A percentile compares a stretch with the other conserved stretches of the same genome.
phyloP scores from a whole-genome alignment of 2,797 vertebrate genomes.

The Stomatorhinus walkeri region DNA sequence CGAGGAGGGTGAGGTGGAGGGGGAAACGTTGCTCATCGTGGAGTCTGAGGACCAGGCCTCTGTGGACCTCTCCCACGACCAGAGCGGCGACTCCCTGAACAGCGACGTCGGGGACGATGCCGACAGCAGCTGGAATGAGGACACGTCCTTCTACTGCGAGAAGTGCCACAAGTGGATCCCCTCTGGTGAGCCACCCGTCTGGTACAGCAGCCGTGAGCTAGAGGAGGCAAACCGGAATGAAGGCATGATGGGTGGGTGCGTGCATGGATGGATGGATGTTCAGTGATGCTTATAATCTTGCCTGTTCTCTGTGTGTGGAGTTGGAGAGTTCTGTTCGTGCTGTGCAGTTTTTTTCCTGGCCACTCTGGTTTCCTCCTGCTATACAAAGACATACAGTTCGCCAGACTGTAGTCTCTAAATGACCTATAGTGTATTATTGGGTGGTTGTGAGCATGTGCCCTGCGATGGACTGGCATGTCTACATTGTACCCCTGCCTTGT shows the following conservation, averaged over 20 bases:
- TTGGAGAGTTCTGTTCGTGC: neutral
- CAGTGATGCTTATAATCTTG: neutral
- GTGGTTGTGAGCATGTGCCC: neutral
- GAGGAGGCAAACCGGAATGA: neutral
- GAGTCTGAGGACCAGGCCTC: slow-evolving; percentile 93
- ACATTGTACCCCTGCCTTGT: neutral
- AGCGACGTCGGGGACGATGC: slow-evolving; percentile 77
- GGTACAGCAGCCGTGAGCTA: neutral
- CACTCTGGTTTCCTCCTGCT: neutral
- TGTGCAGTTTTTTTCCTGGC: neutral
- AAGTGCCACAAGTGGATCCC: slow-evolving; percentile 95
- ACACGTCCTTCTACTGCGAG: slow-evolving; percentile 90
- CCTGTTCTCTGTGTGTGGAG: neutral
- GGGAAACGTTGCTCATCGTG: slow-evolving; percentile 88
- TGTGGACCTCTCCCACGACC: slow-evolving; percentile 89
- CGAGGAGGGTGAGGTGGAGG: slow-evolving; percentile 95
- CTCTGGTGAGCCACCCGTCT: slow-evolving; percentile 60
- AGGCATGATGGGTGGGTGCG: neutral
- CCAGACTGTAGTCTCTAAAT: neutral
- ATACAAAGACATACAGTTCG: neutral
- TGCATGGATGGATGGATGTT: neutral
- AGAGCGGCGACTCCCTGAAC: slow-evolving; percentile 91
- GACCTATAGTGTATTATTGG: neutral
- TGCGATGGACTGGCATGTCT: neutral
- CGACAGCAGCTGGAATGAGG: slow-evolving; percentile 73